A percentile compares a stretch with the other conserved stretches of the same genome.
phyloP scores from a whole-genome alignment of 2,888 invertebrate species.

The Sicus ferrugineus region DNA sequence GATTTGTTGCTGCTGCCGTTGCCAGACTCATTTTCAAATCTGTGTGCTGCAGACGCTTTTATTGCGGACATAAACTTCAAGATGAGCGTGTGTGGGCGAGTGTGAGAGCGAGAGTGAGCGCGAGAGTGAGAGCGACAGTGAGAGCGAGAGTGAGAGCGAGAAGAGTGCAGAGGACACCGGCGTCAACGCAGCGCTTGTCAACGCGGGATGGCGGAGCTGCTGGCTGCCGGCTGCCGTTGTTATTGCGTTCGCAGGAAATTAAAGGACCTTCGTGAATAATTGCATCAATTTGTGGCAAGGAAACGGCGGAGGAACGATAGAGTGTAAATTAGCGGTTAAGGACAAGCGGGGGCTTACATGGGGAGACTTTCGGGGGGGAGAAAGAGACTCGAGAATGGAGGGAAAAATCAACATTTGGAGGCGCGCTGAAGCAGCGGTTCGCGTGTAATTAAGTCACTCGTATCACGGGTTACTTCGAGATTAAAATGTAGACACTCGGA shows the following conservation, averaged over 20 bases:
- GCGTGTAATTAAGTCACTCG: too few species aligned
- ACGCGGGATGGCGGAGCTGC: not conserved
- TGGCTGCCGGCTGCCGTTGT: not conserved
- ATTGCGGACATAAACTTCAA: constrained; percentile 47
- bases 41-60: constrained; percentile 43
- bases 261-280: constrained; percentile 22
- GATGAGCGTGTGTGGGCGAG: not conserved
- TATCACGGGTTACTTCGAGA: too few species aligned
- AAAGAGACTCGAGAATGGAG: not conserved
- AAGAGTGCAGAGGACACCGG: not conserved
- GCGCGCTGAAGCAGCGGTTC: too few species aligned
- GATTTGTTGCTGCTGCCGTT: constrained; percentile 6
- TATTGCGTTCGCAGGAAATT: constrained; percentile 15
- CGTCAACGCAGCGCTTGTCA: not conserved
- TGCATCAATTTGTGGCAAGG: constrained; percentile 24
- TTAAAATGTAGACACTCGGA: too few species aligned
- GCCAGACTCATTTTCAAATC: constrained; percentile 26
- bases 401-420: too few species aligned
- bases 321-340: constrained; percentile 19
- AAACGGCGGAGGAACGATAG: not conserved
- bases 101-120: too few species aligned
- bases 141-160: not conserved
- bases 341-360: not conserved
- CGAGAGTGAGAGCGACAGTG: not conserved
- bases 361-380: not conserved